Conservation (phyloP, 1,140 invertebrate species). For the Sycophaga agraensis region DNA sequence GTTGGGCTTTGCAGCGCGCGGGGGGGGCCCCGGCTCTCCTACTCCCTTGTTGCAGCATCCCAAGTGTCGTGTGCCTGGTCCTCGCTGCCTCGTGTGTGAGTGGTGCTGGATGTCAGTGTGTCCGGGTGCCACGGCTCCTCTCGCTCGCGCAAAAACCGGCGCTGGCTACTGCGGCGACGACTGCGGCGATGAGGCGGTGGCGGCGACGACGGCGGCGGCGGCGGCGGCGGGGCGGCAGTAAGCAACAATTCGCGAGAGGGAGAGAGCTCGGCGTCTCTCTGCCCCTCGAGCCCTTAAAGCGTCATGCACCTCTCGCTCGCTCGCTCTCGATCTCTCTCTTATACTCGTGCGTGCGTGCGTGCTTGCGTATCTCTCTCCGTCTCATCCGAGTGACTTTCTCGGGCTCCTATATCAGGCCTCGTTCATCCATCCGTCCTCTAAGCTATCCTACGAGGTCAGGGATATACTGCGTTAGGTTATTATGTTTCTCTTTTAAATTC, state of each 20-base stretch:
- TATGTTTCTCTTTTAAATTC: conserved; percentile 1
- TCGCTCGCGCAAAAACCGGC: conserved; percentile 17
- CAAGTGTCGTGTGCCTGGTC: too few relatives aligned
- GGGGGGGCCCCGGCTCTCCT: too few relatives aligned
- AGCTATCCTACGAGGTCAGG: conserved; percentile 55
- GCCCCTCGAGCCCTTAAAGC: conserved; percentile 6
- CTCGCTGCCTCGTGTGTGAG: conserved; percentile 23
- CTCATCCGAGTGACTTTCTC: conserved; percentile 24
- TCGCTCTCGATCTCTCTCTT: conserved; percentile 18
- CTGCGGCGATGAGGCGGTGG: neutral
- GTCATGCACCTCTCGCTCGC: conserved; percentile 28
- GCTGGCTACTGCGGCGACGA: neutral
- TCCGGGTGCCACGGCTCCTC: conserved; percentile 10
- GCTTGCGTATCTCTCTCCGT: conserved; percentile 20
- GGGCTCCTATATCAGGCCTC: conserved; percentile 36
- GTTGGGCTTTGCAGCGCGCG: too few relatives aligned
- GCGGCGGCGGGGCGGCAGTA: too few relatives aligned
- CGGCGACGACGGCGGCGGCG: conserved; percentile 34
- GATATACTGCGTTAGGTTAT: conserved; percentile 37
- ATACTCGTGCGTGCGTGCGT: too few relatives aligned
- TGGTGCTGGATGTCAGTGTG: too few relatives aligned
- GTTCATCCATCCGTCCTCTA: conserved; percentile 46
- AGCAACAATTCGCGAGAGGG: too few relatives aligned
- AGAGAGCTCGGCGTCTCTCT: conserved; percentile 13
- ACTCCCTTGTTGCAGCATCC: too few relatives aligned